These are phyloP conservation scores for Lingula anatina DNA, from an alignment of 2,888 invertebrate genomes.

Conservation along the genomic window DNA sequence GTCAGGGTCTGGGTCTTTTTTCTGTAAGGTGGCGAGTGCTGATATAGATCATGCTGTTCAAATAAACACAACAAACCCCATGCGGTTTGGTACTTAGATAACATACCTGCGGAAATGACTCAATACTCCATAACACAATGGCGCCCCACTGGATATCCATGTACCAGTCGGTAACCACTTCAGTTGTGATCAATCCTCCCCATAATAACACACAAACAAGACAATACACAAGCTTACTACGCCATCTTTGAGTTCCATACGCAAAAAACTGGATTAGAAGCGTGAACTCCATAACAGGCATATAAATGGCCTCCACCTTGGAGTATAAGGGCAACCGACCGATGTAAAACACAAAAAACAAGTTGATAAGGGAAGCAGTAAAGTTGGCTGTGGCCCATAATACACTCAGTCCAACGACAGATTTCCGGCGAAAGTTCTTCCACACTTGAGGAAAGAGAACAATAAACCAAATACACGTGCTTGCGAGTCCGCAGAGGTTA, in stretches of 20 bases:
- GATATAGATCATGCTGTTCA: too few species aligned
- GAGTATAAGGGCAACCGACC: conserved; percentile 17
- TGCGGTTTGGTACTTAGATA: too few species aligned
- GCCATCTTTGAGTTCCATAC: conserved; percentile 10
- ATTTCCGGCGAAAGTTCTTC: conserved; percentile 25
- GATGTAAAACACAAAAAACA: conserved; percentile 21
- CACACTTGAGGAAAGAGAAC: conserved; percentile 24
- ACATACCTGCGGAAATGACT: conserved; percentile 24
- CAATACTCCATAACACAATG: conserved; percentile 21
- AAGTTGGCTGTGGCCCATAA: conserved; percentile 25
- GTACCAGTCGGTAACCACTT: conserved; percentile 11
- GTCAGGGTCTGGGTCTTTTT: too few species aligned
- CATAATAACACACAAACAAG: conserved; percentile 13
- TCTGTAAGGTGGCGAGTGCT: too few species aligned
- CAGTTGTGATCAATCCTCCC: conserved; percentile 14
- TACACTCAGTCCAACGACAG: conserved; percentile 21
- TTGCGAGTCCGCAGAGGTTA: conserved; percentile 19
- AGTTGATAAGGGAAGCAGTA: conserved; percentile 21
- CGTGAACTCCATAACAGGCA: conserved; percentile 19
- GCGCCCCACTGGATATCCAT: conserved; percentile 17
- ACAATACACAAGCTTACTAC: conserved; percentile 12
- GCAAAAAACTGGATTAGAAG: conserved; percentile 20
- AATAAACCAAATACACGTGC: conserved; percentile 22
- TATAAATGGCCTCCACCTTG: conserved; percentile 20
- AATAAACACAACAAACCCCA: too few species aligned